Percentiles rank a stretch among this genome's conserved stretches.
Evolutionary conservation across 2,888 invertebrate species (phyloP).

Genomic region (Thereva unica): DNA sequence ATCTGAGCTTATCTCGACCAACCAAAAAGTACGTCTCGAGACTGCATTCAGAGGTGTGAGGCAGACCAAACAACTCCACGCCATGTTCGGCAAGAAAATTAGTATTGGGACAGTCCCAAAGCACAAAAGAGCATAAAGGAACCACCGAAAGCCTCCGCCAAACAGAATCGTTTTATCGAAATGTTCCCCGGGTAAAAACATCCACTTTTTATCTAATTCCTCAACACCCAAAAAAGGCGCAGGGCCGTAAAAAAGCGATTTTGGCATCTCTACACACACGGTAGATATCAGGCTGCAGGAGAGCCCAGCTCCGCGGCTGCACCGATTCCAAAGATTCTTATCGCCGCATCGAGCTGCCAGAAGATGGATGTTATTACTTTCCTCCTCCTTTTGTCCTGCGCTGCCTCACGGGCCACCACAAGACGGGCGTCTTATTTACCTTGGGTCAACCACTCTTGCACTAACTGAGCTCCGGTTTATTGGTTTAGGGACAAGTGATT

Average conservation of each 20-base stretch:
- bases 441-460: no score
- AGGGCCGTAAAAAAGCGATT: constrained; percentile 26
- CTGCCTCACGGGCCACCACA: background rate
- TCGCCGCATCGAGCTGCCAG: constrained; percentile 31
- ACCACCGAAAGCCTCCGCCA: background rate
- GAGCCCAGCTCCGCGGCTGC: constrained; percentile 7
- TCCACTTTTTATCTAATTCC: constrained; percentile 20
- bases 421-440: no score
- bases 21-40: no score
- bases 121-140: background rate
- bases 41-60: no score
- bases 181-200: constrained; percentile 14
- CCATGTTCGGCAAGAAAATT: no score
- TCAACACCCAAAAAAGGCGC: constrained; percentile 24
- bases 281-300: constrained; percentile 10
- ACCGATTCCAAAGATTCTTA: constrained; percentile 39
- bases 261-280: constrained; percentile 9
- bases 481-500: no score
- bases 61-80: no score
- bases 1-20: no score
- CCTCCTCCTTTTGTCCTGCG: constrained; percentile 24
- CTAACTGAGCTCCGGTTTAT: no score
- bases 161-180: constrained; percentile 1
- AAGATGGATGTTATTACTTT: constrained; percentile 41
- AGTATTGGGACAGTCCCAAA: no score